A percentile compares a stretch with the other conserved stretches of the same genome.
Evolutionary conservation across 1,140 invertebrate species (phyloP).

Genomic region (Geopemphigus sp.): DNA sequence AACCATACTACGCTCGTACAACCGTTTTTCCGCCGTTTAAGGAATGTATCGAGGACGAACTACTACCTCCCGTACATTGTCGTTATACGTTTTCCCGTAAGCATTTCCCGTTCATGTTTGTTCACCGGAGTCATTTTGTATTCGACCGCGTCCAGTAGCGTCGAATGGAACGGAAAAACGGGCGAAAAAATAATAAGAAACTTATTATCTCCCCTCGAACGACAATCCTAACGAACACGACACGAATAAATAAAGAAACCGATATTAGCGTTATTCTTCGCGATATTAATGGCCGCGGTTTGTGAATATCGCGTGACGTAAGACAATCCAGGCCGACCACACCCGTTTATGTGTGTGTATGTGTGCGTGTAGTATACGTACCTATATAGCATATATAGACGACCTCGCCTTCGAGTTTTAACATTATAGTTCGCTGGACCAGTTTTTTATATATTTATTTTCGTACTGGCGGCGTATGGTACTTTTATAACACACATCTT

Average conservation of each 20-base stretch:
- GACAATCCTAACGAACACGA: not conserved
- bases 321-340: conserved; percentile 47
- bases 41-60: conserved; percentile 25
- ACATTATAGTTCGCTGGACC: conserved; percentile 40
- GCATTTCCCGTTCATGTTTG: not conserved
- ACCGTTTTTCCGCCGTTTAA: conserved; percentile 11
- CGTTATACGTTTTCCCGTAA: not conserved
- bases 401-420: conserved; percentile 49
- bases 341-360: not conserved
- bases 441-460: conserved; percentile 41
- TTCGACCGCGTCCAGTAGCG: no score
- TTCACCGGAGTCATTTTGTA: not conserved
- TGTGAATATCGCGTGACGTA: conserved; percentile 40
- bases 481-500: not conserved
- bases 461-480: conserved; percentile 19
- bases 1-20: not conserved
- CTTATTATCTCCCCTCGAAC: not conserved
- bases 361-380: not conserved
- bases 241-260: not conserved
- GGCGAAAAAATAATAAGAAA: no score
- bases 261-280: not conserved
- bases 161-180: not conserved
- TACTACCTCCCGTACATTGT: not conserved
- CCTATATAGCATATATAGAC: not conserved
- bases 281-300: conserved; percentile 27